A percentile compares a stretch with the other conserved stretches of the same genome.
phyloP scores from a whole-genome alignment of 2,797 vertebrate genomes.

The Arnoldichthys spilopterus region DNA sequence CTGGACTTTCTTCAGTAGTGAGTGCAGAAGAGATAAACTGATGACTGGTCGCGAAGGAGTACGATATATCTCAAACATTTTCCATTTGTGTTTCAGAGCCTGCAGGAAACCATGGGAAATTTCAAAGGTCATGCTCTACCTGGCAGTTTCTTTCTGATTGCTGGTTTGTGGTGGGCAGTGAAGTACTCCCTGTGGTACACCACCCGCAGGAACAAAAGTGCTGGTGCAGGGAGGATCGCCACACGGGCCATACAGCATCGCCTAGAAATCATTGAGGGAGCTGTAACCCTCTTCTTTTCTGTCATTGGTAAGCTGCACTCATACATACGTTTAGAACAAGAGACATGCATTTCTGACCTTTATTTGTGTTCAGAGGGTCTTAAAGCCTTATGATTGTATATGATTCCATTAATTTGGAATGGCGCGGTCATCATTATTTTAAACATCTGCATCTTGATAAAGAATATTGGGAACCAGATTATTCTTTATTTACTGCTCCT shows the following conservation, averaged over 20 bases:
- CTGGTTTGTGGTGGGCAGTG: slow-evolving; percentile 89
- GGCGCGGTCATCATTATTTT: background rate
- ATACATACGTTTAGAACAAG: background rate
- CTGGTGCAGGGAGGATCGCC: slow-evolving; percentile 79
- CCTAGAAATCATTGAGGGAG: slow-evolving; percentile 87
- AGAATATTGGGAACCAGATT: background rate
- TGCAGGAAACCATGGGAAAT: slow-evolving; percentile 80
- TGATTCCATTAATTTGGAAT: background rate
- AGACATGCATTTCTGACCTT: background rate
- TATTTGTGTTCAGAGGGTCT: background rate
- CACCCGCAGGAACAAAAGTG: slow-evolving; percentile 84
- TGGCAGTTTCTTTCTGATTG: slow-evolving; percentile 86
- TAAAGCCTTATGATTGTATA: background rate
- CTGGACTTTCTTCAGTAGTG: background rate
- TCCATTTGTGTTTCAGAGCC: slow-evolving; percentile 22
- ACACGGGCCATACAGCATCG: slow-evolving; percentile 83
- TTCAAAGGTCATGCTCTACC: slow-evolving; percentile 92
- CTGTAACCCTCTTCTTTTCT: slow-evolving; percentile 79
- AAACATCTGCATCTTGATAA: background rate
- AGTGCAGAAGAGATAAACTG: background rate
- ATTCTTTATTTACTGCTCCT: background rate
- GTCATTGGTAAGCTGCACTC: slow-evolving; percentile 80
- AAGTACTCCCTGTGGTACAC: slow-evolving; percentile 85
- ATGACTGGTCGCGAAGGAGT: background rate
- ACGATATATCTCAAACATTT: background rate